A percentile compares a stretch with the other conserved stretches of the same genome.
phyloP scores from a whole-genome alignment of 2,113 vertebrate species.

The Alethe diademata region DNA sequence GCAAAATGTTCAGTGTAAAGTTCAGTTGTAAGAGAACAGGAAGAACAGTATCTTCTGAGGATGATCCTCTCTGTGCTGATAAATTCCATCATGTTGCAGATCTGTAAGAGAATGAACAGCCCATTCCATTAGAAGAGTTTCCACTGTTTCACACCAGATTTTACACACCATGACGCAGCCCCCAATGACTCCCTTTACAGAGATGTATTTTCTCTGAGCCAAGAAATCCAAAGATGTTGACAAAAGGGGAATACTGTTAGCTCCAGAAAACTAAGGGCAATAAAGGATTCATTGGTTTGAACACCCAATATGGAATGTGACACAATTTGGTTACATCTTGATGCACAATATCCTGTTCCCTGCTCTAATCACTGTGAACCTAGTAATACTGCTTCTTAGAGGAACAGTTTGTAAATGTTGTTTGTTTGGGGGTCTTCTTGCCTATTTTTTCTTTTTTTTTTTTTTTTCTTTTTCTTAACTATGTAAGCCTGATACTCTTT shows the following conservation, averaged over 20 bases:
- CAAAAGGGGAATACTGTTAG: neutral
- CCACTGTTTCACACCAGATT: neutral
- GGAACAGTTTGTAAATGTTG: neutral
- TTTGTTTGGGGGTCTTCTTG: neutral
- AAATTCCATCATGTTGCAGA: neutral
- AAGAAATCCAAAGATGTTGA: neutral
- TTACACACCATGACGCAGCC: neutral
- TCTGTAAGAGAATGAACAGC: constrained; percentile 30
- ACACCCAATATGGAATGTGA: neutral
- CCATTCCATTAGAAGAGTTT: neutral
- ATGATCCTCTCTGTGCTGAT: neutral
- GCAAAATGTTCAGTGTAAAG: neutral
- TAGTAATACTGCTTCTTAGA: neutral
- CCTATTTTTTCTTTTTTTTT: too few species aligned
- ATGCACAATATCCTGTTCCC: neutral
- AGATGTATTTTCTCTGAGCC: neutral
- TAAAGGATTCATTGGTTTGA: neutral
- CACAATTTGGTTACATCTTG: neutral
- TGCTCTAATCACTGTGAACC: neutral
- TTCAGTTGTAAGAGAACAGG: neutral
- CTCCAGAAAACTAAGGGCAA: neutral
- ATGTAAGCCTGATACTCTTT: neutral
- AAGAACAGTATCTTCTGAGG: neutral
- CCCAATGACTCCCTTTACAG: neutral
- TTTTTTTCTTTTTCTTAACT: neutral